Conservation (phyloP, 2,797 vertebrate genomes). For the Ctenopoma kingsleyae region DNA sequence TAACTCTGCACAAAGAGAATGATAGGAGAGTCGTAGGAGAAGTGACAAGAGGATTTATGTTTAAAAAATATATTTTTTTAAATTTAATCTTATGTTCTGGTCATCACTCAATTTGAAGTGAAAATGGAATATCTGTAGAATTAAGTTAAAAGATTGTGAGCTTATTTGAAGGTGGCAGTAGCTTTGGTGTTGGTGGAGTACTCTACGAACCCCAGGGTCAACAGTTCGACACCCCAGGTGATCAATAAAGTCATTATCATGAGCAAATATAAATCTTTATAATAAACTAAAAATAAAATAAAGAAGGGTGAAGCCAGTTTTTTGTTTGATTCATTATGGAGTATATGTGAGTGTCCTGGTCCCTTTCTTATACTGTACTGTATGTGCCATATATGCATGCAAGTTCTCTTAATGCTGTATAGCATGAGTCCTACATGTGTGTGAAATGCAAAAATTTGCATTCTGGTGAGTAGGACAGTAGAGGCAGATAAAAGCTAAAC, state of each 20-base stretch:
- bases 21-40: conserved; percentile 38
- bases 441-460: conserved; percentile 32
- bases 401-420: conserved; percentile 9
- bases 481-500: conserved; percentile 20
- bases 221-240: too few relatives aligned
- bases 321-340: too few relatives aligned
- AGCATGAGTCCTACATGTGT: conserved; percentile 59
- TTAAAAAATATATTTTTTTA: too few relatives aligned
- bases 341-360: too few relatives aligned
- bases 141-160: not conserved
- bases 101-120: not conserved
- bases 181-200: too few relatives aligned
- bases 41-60: conserved; percentile 26
- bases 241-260: too few relatives aligned
- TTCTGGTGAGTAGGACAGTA: conserved; percentile 8
- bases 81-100: not conserved
- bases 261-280: too few relatives aligned
- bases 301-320: not conserved
- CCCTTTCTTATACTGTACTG: too few relatives aligned
- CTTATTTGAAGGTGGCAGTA: not conserved
- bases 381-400: conserved; percentile 15
- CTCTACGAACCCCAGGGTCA: too few relatives aligned
- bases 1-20: conserved; percentile 7
- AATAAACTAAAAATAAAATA: not conserved
- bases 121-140: not conserved